These are phyloP conservation scores for Hipposideros larvatus DNA, from an alignment of 2,797 vertebrate species.

Conservation along the genomic window DNA sequence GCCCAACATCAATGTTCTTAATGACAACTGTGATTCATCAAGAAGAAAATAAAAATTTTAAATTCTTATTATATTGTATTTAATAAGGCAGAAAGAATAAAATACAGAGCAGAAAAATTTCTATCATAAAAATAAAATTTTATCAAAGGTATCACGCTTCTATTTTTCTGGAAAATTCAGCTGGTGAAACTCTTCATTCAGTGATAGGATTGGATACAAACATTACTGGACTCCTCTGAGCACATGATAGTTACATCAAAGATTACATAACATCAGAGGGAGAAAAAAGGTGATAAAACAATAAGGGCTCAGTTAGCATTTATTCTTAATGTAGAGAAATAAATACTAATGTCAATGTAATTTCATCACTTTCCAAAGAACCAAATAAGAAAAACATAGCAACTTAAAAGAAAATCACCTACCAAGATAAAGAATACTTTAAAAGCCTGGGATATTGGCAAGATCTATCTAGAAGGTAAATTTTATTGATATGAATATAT, in stretches of 20 bases:
- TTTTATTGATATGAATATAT: not conserved
- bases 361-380: constrained; percentile 38
- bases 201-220: not conserved
- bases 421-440: not conserved
- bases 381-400: not conserved
- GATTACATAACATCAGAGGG: not conserved
- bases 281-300: not conserved
- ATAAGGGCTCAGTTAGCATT: constrained; percentile 7
- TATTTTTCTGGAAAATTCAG: not conserved
- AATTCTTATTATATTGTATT: not conserved
- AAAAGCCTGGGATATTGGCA: not conserved
- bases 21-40: not conserved
- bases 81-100: not conserved
- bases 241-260: not conserved
- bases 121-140: constrained; percentile 54
- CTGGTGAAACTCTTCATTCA: constrained; percentile 11
- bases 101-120: constrained; percentile 41
- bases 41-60: not conserved
- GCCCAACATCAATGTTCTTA: not conserved
- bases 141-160: not conserved
- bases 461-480: not conserved
- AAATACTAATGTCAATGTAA: constrained; percentile 27
- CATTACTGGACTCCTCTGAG: not conserved
- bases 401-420: not conserved
- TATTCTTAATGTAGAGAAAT: constrained; percentile 41